Percentiles rank a stretch among this genome's conserved stretches.
Conservation (phyloP, 2,888 invertebrate genomes). For the Ischnus inquisitorius region DNA sequence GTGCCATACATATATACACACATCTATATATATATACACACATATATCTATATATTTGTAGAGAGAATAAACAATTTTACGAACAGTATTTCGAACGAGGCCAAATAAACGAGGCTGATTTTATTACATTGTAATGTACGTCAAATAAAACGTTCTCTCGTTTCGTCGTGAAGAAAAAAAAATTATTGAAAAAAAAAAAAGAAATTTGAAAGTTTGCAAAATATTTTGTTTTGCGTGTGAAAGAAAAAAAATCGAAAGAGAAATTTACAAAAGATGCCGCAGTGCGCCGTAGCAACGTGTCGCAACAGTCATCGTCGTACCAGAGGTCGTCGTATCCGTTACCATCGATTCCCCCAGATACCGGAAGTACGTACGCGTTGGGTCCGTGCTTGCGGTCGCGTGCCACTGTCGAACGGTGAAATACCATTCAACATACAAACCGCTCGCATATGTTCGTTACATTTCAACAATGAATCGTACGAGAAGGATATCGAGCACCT, state of each 20-base stretch:
- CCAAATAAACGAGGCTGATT: slow-evolving; percentile 46
- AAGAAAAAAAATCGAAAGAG: neutral
- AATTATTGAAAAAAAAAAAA: neutral
- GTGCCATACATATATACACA: slow-evolving; percentile 6
- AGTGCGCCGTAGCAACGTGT: slow-evolving; percentile 87
- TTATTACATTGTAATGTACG: neutral
- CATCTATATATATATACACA: neutral
- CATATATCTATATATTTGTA: slow-evolving; percentile 8
- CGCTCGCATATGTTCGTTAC: slow-evolving; percentile 87
- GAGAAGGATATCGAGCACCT: slow-evolving; percentile 87
- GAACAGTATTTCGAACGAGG: slow-evolving; percentile 46
- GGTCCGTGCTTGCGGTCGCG: slow-evolving; percentile 87
- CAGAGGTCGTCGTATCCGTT: slow-evolving; percentile 87
- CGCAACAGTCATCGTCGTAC: slow-evolving; percentile 87
- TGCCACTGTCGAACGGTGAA: slow-evolving; percentile 84
- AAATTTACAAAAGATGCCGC: slow-evolving; percentile 85
- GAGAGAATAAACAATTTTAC: slow-evolving; percentile 2
- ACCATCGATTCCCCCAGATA: slow-evolving; percentile 88
- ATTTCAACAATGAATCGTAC: slow-evolving; percentile 86
- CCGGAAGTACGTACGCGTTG: slow-evolving; percentile 86
- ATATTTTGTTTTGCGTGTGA: neutral
- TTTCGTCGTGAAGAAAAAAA: neutral
- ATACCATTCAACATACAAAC: slow-evolving; percentile 87
- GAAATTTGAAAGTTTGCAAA: neutral
- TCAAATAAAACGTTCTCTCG: neutral